Evolutionary conservation across 2,113 vertebrate genomes (phyloP).

Genomic region (Pluvialis apricaria): DNA sequence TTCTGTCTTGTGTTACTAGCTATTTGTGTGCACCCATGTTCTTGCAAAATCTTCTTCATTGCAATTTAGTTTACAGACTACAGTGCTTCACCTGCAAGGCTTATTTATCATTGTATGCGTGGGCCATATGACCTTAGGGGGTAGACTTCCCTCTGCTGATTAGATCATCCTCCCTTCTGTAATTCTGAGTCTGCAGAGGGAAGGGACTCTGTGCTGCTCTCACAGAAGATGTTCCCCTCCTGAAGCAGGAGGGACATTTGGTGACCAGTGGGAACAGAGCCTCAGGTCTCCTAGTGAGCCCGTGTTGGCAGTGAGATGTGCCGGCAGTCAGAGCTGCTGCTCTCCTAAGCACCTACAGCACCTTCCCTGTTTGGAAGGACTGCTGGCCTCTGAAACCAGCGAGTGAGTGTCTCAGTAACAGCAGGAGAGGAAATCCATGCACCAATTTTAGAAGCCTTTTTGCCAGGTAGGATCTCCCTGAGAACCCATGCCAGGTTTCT

Average conservation of each 20-base stretch:
- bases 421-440: background rate
- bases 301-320: background rate
- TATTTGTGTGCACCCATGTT: background rate
- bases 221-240: background rate
- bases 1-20: background rate
- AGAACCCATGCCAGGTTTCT: background rate
- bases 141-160: background rate
- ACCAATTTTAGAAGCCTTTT: background rate
- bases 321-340: background rate
- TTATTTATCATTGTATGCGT: background rate
- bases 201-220: background rate
- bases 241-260: background rate
- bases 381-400: background rate
- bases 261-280: background rate
- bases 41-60: background rate
- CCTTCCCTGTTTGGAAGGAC: fast-evolving
- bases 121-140: background rate
- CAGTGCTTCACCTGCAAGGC: background rate
- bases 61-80: background rate
- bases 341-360: background rate
- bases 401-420: background rate
- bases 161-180: background rate
- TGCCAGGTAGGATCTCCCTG: background rate
- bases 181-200: background rate
- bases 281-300: background rate